A percentile compares a stretch with the other conserved stretches of the same genome.
Conservation (phyloP, 2,888 invertebrate genomes). For the Imbricaverruca yamaguchii region DNA sequence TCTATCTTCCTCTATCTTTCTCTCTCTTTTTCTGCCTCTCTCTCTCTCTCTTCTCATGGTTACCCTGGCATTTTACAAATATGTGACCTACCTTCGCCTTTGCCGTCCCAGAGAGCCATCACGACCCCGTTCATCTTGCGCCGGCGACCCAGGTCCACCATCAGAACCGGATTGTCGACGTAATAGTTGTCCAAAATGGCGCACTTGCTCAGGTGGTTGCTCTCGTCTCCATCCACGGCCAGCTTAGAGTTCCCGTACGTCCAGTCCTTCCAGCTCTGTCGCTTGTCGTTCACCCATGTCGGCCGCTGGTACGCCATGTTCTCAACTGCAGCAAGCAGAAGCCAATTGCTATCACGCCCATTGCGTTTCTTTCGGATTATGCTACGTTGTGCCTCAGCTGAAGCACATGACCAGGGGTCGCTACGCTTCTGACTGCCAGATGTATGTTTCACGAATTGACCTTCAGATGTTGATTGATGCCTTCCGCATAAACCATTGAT, state of each 20-base stretch:
- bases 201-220: slow-evolving; percentile 43
- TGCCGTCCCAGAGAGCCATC: slow-evolving; percentile 48
- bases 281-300: slow-evolving; percentile 48
- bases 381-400: too few relatives aligned
- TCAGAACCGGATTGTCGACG: slow-evolving; percentile 48
- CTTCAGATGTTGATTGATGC: background rate
- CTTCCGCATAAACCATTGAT: background rate
- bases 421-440: too few relatives aligned
- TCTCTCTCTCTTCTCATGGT: background rate
- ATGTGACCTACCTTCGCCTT: slow-evolving; percentile 39
- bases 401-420: too few relatives aligned
- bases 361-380: too few relatives aligned
- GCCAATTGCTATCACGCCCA: too few relatives aligned
- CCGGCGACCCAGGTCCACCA: slow-evolving; percentile 46
- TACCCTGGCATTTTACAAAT: background rate
- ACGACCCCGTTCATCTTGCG: slow-evolving; percentile 44
- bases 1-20: too few relatives aligned
- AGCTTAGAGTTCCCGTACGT: slow-evolving; percentile 40
- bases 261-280: slow-evolving; percentile 44
- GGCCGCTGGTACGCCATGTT: slow-evolving; percentile 47
- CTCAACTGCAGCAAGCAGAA: slow-evolving; percentile 41
- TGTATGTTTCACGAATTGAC: too few relatives aligned
- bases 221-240: slow-evolving; percentile 47
- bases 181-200: slow-evolving; percentile 48
- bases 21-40: background rate